phyloP scores from a whole-genome alignment of 2,797 vertebrate genomes.

The Peromyscus melanophrys region DNA sequence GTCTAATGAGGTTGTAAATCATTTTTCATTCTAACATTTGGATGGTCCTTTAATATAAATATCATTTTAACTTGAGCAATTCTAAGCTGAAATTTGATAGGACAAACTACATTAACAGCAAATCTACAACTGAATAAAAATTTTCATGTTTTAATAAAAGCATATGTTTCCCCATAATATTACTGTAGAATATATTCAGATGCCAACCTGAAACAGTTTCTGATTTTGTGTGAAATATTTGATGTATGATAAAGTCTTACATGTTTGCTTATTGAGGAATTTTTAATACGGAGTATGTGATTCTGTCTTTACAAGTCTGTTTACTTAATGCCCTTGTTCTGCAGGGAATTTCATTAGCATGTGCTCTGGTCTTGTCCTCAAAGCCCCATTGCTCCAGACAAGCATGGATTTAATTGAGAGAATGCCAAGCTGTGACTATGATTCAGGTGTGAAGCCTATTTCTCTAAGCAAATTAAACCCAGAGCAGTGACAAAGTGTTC shows the following conservation, averaged over 20 bases:
- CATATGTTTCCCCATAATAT: slow-evolving; percentile 39
- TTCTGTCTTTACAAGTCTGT: slow-evolving; percentile 80
- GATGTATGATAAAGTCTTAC: slow-evolving; percentile 57
- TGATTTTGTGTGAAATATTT: slow-evolving; percentile 51
- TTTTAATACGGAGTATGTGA: slow-evolving; percentile 83
- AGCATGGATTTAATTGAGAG: slow-evolving; percentile 89
- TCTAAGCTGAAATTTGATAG: background rate
- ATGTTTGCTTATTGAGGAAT: slow-evolving; percentile 80
- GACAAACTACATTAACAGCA: background rate
- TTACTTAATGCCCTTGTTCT: slow-evolving; percentile 85
- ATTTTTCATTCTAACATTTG: background rate
- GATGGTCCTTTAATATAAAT: background rate
- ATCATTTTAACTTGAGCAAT: background rate
- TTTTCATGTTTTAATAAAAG: slow-evolving; percentile 53
- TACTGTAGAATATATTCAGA: background rate
- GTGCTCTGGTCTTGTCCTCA: slow-evolving; percentile 87
- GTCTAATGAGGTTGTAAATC: background rate
- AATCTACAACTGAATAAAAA: background rate
- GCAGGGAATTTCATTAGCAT: slow-evolving; percentile 87
- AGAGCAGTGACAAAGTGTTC: slow-evolving; percentile 85
- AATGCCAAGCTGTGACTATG: slow-evolving; percentile 87
- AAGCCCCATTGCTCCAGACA: slow-evolving; percentile 87
- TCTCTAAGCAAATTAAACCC: slow-evolving; percentile 89
- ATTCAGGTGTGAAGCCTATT: slow-evolving; percentile 88
- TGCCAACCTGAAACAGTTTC: background rate